A percentile compares a stretch with the other conserved stretches of the same genome.
phyloP scores from a whole-genome alignment of 2,113 vertebrate genomes.

The Otolemur garnettii region DNA sequence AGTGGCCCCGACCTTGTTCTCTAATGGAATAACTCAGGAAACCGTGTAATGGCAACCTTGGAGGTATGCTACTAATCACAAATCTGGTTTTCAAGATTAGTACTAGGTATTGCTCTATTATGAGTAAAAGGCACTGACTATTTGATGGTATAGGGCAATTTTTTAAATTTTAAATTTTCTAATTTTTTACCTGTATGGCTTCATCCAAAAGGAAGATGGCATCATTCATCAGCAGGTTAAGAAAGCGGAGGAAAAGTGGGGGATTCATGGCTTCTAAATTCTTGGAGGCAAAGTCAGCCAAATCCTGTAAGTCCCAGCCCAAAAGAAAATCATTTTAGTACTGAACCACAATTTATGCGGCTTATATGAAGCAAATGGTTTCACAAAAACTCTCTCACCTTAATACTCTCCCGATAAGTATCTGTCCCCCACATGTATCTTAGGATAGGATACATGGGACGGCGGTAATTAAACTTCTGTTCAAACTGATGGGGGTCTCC shows the following conservation, averaged over 20 bases:
- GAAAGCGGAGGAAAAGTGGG: slow-evolving; percentile 96
- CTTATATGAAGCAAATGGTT: slow-evolving; percentile 36
- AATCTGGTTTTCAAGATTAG: background rate
- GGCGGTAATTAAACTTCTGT: slow-evolving; percentile 99
- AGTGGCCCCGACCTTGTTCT: background rate
- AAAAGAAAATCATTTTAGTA: background rate
- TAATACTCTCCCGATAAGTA: slow-evolving; percentile 95
- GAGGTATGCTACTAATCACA: background rate
- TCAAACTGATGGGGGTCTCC: slow-evolving; percentile 99
- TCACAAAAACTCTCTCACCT: slow-evolving; percentile 87
- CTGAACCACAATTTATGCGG: background rate
- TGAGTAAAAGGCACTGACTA: background rate
- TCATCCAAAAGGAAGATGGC: slow-evolving; percentile 98
- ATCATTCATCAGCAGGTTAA: slow-evolving; percentile 98
- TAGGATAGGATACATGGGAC: slow-evolving; percentile 99
- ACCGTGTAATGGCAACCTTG: background rate
- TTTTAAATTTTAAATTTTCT: background rate
- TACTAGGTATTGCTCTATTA: background rate
- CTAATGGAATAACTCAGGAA: background rate
- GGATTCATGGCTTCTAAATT: slow-evolving; percentile 98
- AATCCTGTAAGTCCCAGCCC: slow-evolving; percentile 85
- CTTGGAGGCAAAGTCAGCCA: slow-evolving; percentile 96
- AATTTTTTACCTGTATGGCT: slow-evolving; percentile 95
- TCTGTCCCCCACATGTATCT: slow-evolving; percentile 97
- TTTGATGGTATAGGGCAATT: background rate